Evolutionary conservation across 2,113 vertebrate species (phyloP), one percentile per base, ranked within the genome.

Genomic region (Osmerus mordax): DNA sequence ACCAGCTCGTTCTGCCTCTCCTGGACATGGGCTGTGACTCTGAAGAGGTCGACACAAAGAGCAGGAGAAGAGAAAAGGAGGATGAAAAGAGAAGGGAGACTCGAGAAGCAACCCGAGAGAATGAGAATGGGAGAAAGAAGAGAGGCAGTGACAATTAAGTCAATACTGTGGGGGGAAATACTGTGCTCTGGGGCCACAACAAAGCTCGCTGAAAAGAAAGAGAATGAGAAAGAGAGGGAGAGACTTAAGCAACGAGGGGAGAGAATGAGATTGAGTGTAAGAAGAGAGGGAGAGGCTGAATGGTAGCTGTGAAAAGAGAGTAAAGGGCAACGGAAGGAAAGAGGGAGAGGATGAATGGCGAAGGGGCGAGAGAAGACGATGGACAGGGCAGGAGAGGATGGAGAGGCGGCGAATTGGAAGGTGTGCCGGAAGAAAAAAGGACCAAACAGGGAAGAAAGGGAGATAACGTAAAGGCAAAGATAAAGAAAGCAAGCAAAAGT

Each of bases 281-380:
- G 68, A 71, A 65, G 74, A 70, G 71, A 79, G 58, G 68, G 79
- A 84, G 84, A 84, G 86, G 82, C 67, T 68, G 65, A 70, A 79
- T 65, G 61, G 77, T 70, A 85, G 79, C 84, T 82, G 84, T 79
- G 86, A 83, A 75, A 14, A 18, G 71, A 16, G 47, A 7, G 13
- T 54, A 13, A 51, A 58, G 15, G 36, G 28, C 19, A 61, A 61
- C n/a, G 56, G 59, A 54, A 47, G 36, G 32, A 28, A 47, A 29
- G 8, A 52, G 21, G 23, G 32, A 71, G 18, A 29, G 60, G 13
- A 8, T 3, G 12, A 7, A 18, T 6, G 23, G 28, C 18, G 41
- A 5, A 15, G 21, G 16, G 18, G 21, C 13, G 68, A 16, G 55
- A 29, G 9, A 36, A 54, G 47, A 11, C 21, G 63, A 25, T n/a